phyloP scores from a whole-genome alignment of 2,113 vertebrate genomes.

The Myotis lucifugus region DNA sequence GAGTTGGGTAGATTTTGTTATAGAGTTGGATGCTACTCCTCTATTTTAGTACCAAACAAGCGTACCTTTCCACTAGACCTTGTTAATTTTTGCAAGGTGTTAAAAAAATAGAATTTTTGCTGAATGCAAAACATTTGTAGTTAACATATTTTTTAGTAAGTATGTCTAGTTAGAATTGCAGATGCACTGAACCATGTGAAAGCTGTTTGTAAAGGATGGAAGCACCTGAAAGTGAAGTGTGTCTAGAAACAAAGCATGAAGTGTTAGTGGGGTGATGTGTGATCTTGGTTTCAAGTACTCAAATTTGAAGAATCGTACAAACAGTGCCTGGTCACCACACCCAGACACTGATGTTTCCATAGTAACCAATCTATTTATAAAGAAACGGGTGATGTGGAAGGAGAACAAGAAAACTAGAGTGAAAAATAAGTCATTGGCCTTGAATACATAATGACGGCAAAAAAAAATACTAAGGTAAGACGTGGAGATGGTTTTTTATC shows the following conservation, averaged over 20 bases:
- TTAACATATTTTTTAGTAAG: background rate
- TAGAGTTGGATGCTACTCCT: background rate
- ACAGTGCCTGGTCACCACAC: conserved; percentile 14
- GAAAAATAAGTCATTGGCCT: conserved; percentile 21
- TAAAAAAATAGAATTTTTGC: background rate
- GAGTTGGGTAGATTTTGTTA: background rate
- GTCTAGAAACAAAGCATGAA: background rate
- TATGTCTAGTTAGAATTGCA: conserved; percentile 16
- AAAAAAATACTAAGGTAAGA: background rate
- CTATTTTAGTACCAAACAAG: background rate
- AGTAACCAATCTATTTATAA: conserved; percentile 42
- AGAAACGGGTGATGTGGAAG: conserved; percentile 12
- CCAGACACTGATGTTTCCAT: conserved; percentile 50
- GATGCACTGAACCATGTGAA: background rate
- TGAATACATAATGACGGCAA: background rate
- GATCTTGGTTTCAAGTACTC: conserved; percentile 6
- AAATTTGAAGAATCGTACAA: conserved; percentile 23
- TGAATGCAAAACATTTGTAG: background rate
- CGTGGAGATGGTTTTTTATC: background rate
- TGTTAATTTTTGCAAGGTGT: background rate
- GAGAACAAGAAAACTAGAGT: conserved; percentile 7
- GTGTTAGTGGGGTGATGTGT: background rate
- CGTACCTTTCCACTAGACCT: background rate
- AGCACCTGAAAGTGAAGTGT: background rate
- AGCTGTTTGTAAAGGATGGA: background rate